Base-by-base conservation (phyloP, 2,797 vertebrate genomes). In the Arrhamphus sclerolepis region DNA sequence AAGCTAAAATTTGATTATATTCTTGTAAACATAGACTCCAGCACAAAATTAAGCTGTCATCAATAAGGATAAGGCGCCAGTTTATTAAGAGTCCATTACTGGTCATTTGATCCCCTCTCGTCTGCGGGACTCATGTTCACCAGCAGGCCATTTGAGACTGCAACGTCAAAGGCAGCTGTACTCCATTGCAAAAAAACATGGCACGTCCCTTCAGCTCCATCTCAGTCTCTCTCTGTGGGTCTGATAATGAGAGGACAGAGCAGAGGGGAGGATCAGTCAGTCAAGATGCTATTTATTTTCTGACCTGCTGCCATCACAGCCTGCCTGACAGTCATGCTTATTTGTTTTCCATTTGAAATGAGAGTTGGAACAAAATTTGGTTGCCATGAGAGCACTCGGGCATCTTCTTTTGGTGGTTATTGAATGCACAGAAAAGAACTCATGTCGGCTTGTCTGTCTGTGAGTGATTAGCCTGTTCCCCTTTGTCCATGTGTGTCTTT, bases 121-220 rank as follows among this genome's bases (percentile, higher is more conserved):
- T 78, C 42, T 39, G 26, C 5, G 1, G 73, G 84, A 84, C 40
- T 91, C 84, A 52, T 69, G 85, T 91, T 91, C 78, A 72, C 62
- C 20, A 1, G 16, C 44, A 43, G 70, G 83, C 60, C 67, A 89
- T 87, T 75, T 84, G 87, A 89, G 85, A 84, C 13, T 20, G 29
- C 58, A 26, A 41, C 67, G 4, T 72, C 54, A 40, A 26, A 64
- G 72, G 78, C 72, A 72, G 66, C 81, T 73, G 76, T 77, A 75
- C 73, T 81, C 71, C 55, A 60, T 86, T 83, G 82, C 80, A 72
- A 66, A 80, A 70, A 81, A 83, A 77, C 78, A 78, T 38, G 71
- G 57, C 80, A 66, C 18, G 1, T 66, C 46, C 62, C 60, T 70
- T 70, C 62, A 56, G 66, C 70, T 64, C 68, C 56, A 19, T 56